A percentile compares a stretch with the other conserved stretches of the same genome.
phyloP scores from a whole-genome alignment of 2,113 vertebrate species.

The Dolichallabes microphthalmus region DNA sequence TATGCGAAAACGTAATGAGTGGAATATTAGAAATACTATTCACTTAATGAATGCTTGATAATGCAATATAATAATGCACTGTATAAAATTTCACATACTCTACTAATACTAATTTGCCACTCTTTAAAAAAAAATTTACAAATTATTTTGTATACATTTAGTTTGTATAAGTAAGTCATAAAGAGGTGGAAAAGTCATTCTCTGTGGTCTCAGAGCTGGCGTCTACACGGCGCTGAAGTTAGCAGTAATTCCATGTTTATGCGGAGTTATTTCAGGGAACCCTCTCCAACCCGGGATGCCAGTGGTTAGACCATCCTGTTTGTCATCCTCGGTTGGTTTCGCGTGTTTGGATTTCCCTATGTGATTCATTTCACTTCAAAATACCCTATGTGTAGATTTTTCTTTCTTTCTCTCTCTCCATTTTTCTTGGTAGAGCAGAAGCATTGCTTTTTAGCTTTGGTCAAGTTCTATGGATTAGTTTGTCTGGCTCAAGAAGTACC shows the following conservation, averaged over 20 bases:
- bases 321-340: conserved; percentile 40
- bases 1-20: background rate
- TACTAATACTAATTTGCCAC: background rate
- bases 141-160: background rate
- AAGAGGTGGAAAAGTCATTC: conserved; percentile 28
- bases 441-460: background rate
- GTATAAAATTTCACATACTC: background rate
- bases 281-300: conserved; percentile 46
- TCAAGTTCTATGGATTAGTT: background rate
- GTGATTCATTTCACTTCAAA: conserved; percentile 22
- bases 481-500: conserved; percentile 19
- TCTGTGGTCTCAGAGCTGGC: conserved; percentile 40
- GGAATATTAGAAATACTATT: too few species aligned
- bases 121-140: background rate
- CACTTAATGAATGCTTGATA: too few species aligned
- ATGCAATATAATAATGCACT: background rate
- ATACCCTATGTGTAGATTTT: background rate
- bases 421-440: background rate
- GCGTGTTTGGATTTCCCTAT: conserved; percentile 40
- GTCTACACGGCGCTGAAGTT: conserved; percentile 44
- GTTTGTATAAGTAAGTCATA: conserved; percentile 6
- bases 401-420: background rate
- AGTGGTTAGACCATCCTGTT: conserved; percentile 50
- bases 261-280: conserved; percentile 46
- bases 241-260: conserved; percentile 52